Percentiles rank a stretch among this genome's conserved stretches.
phyloP scores from a whole-genome alignment of 2,797 vertebrate species.

The Rhabdophis nuchalis region DNA sequence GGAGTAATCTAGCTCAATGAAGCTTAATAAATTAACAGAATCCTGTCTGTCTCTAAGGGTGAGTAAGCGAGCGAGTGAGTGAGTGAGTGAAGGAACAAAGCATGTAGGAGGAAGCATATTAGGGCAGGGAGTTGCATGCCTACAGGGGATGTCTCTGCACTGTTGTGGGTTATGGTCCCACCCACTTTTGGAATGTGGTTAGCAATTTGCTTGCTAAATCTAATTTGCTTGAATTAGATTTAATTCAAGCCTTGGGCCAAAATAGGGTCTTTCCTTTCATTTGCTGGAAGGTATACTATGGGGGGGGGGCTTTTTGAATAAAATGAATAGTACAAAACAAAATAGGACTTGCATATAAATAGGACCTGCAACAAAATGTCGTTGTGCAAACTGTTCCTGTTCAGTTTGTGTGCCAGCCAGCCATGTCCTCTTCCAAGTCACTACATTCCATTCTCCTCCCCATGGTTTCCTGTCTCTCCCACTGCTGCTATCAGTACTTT shows the following conservation, averaged over 20 bases:
- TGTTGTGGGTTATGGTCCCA: neutral
- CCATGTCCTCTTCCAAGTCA: neutral
- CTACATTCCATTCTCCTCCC: neutral
- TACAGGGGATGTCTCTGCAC: neutral
- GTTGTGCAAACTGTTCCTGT: neutral
- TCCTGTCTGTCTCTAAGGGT: neutral
- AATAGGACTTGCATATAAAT: neutral
- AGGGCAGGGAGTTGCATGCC: neutral
- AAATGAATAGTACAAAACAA: neutral
- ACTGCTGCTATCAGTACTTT: neutral
- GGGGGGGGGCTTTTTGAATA: neutral
- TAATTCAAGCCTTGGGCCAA: neutral
- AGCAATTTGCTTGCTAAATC: neutral
- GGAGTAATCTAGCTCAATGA: neutral
- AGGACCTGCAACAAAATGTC: neutral
- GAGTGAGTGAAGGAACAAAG: neutral
- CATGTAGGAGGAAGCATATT: neutral
- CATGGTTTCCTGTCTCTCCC: neutral
- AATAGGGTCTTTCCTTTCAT: neutral
- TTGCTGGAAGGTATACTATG: neutral
- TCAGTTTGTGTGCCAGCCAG: neutral
- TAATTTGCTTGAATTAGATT: neutral
- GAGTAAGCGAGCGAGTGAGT: neutral
- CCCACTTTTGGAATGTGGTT: neutral
- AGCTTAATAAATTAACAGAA: neutral